Base-by-base conservation (phyloP, 2,113 vertebrate species). In the Hydropotes inermis region DNA sequence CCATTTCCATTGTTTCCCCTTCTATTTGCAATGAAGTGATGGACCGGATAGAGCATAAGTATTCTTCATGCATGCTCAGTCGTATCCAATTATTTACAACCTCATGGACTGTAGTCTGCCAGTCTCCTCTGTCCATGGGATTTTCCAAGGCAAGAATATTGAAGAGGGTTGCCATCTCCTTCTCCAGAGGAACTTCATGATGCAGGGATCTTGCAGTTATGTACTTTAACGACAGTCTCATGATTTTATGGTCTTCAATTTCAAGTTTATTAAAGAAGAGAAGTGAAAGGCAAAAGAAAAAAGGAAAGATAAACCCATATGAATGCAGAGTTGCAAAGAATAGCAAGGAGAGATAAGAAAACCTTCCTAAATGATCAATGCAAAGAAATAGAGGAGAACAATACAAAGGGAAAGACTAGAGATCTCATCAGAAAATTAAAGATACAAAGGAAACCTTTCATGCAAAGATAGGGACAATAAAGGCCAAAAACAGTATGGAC, bases 171-270 rank as follows among this genome's bases (percentile, higher is more conserved):
- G 21, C 4, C 70, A 43, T 74, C 25, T 74, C 21, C 11, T 74
- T 74, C 21, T 74, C 70, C 36, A 74, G 21, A 6, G 36, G 21
- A 74, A 14, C 11, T 74, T 74, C 67, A 9, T 39, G n/a, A 36
- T 5, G 36, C 21, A 74, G 21, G 2, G 6, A 39, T 39, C 21
- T 39, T 43, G 11, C 0, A 0, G 11, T 43, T 74, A 25, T 25
- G 23, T 74, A 74, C 21, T 39, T 39, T 39, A 39, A 74, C 39
- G 21, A 74, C 5, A 43, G 21, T 25, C 11, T 43, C n/a, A 74
- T 2, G 21, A 43, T 43, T 74, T 74, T 36, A 43, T 74, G 70
- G 36, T 8, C 36, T 43, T 74, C 70, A 39, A 25, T 43, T 74
- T 74, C 70, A 74, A 43, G 70, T 43, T 39, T 43, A 43, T 74